A percentile compares a stretch with the other conserved stretches of the same genome.
These are phyloP conservation scores for Ecdyonurus torrentis DNA, from an alignment of 2,888 invertebrate genomes.

Conservation along the genomic window DNA sequence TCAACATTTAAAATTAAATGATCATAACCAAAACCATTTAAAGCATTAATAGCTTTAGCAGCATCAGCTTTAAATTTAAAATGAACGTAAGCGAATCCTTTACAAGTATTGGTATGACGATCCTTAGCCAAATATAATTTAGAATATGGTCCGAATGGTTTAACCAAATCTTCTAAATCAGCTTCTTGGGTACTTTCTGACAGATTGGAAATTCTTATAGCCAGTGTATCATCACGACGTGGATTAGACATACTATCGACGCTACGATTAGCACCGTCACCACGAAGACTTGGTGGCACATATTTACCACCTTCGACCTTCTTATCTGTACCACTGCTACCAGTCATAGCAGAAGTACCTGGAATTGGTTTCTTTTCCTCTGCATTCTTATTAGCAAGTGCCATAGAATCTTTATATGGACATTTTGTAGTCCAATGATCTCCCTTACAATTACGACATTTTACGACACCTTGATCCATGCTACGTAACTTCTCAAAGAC, in stretches of 20 bases:
- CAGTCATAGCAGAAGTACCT: constrained; percentile 14
- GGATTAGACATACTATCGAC: constrained; percentile 45
- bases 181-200: constrained; percentile 86
- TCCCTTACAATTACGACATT: constrained; percentile 80
- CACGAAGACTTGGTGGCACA: constrained; percentile 74
- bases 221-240: constrained; percentile 62
- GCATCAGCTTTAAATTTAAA: constrained; percentile 85
- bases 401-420: constrained; percentile 84
- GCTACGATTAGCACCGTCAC: constrained; percentile 66
- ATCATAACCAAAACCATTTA: constrained; percentile 92
- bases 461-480: constrained; percentile 44
- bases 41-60: constrained; percentile 70
- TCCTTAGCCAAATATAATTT: constrained; percentile 95
- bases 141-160: constrained; percentile 81
- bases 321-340: constrained; percentile 13
- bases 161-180: constrained; percentile 90
- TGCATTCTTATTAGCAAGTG: constrained; percentile 23
- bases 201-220: constrained; percentile 92
- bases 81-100: constrained; percentile 97
- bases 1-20: constrained; percentile 97
- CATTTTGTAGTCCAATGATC: constrained; percentile 98
- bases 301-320: constrained; percentile 40
- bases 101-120: constrained; percentile 67
- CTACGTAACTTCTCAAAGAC: constrained; percentile 69
- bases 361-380: constrained; percentile 19